These are phyloP conservation scores for Synergus itoensis DNA, from an alignment of 2,888 invertebrate species.

Conservation along the genomic window DNA sequence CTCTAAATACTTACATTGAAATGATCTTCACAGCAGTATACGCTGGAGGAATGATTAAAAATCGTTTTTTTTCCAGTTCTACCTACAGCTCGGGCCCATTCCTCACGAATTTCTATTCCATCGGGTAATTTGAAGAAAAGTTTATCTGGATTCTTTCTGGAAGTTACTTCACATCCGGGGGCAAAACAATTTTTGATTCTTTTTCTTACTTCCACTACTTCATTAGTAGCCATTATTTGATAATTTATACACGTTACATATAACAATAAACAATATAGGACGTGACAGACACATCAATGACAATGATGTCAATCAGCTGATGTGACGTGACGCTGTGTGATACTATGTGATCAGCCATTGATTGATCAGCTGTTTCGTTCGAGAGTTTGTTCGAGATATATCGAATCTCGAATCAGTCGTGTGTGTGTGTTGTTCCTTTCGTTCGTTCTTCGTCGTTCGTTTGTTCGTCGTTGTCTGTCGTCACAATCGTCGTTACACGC, in stretches of 20 bases:
- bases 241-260: background rate
- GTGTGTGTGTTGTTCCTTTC: too few relatives aligned
- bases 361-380: too few relatives aligned
- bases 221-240: background rate
- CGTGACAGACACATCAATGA: too few relatives aligned
- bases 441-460: too few relatives aligned
- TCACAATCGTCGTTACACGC: background rate
- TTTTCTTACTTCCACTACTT: background rate
- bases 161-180: background rate
- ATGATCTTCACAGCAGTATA: conserved; percentile 9
- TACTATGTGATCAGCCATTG: too few relatives aligned
- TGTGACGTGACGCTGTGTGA: too few relatives aligned
- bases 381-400: too few relatives aligned
- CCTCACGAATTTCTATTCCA: background rate
- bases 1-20: background rate
- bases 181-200: background rate
- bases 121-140: background rate
- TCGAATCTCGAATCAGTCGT: too few relatives aligned
- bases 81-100: background rate
- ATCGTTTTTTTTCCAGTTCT: background rate
- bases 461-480: too few relatives aligned
- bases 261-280: background rate
- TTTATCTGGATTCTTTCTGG: background rate
- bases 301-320: too few relatives aligned
- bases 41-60: background rate